Conservation (phyloP, 2,797 vertebrate species). For the Syndactyla subalaris region DNA sequence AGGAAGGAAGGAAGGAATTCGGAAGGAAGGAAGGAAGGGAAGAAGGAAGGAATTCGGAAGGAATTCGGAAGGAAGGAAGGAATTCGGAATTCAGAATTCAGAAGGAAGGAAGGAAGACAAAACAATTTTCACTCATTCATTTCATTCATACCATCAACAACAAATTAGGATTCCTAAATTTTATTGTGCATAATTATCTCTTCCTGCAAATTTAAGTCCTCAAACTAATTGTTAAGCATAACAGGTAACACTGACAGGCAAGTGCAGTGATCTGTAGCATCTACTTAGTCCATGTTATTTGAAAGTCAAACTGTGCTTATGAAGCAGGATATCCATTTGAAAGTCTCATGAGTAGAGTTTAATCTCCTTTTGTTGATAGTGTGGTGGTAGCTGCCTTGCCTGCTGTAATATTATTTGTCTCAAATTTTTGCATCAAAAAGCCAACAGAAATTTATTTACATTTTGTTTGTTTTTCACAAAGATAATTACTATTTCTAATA, state of each 20-base stretch:
- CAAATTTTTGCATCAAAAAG: not conserved
- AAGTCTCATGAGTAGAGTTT: not conserved
- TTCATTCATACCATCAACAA: not conserved
- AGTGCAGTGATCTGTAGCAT: conserved; percentile 9
- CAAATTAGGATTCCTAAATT: not conserved
- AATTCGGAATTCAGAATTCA: not conserved
- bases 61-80: not conserved
- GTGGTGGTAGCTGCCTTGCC: not conserved
- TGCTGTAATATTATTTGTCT: not conserved
- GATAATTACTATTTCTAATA: not conserved
- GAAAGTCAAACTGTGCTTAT: conserved; percentile 7
- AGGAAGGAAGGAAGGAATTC: no score
- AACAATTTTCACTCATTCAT: not conserved
- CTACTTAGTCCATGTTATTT: not conserved
- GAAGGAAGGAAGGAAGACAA: not conserved
- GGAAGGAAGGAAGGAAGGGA: not conserved
- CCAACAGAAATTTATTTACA: not conserved
- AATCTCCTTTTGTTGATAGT: not conserved
- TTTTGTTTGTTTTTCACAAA: not conserved
- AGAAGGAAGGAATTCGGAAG: not conserved
- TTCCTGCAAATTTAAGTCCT: not conserved
- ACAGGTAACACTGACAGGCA: not conserved
- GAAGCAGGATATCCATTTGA: not conserved
- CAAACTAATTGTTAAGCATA: not conserved
- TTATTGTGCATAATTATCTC: not conserved